phyloP scores from a whole-genome alignment of 2,113 vertebrate species.

The Capricornis sumatraensis region DNA sequence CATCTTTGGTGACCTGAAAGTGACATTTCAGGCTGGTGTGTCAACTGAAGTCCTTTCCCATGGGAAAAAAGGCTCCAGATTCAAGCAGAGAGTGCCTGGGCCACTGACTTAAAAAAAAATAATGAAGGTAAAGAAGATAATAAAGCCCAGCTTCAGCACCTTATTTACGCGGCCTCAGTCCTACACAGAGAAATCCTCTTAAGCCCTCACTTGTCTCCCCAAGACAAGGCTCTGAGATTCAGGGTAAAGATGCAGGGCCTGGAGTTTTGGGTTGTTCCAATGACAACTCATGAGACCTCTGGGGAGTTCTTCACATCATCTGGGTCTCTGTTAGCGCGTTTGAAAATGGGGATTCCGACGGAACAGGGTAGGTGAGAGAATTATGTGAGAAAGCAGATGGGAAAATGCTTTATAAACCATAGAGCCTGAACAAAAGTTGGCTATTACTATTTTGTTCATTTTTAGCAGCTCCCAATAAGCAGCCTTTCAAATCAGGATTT shows the following conservation, averaged over 20 bases:
- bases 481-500: constrained; percentile 7
- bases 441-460: background rate
- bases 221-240: background rate
- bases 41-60: constrained; percentile 19
- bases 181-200: background rate
- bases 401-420: background rate
- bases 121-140: background rate
- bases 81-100: background rate
- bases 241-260: background rate
- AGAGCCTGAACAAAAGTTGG: background rate
- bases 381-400: background rate
- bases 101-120: background rate
- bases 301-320: background rate
- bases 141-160: background rate
- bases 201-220: background rate
- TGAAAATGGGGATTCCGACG: background rate
- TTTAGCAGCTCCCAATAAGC: background rate
- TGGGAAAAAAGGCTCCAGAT: constrained; percentile 49
- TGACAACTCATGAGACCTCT: background rate
- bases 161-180: background rate
- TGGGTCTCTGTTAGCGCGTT: background rate
- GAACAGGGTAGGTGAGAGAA: background rate
- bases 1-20: background rate
- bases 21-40: constrained; percentile 23
- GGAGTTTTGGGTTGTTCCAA: background rate